A percentile compares a stretch with the other conserved stretches of the same genome.
Evolutionary conservation across 2,797 vertebrate genomes (phyloP).

Genomic region (Pseudomugil gertrudae): DNA sequence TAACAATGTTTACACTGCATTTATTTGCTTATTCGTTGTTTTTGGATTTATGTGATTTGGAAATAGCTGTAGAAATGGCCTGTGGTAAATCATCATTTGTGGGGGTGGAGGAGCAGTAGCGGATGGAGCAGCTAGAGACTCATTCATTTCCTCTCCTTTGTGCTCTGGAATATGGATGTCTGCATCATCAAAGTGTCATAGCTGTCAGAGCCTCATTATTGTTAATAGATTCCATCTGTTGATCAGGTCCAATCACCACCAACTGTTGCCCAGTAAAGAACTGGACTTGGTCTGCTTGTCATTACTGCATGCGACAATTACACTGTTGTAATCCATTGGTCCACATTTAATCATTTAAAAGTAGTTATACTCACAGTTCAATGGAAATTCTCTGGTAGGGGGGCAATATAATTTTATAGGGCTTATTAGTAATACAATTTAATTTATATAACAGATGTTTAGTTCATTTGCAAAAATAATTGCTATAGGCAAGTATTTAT

Average conservation of each 20-base stretch:
- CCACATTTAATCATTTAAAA: conserved; percentile 42
- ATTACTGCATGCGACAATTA: conserved; percentile 45
- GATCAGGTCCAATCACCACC: conserved; percentile 67
- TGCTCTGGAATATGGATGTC: conserved; percentile 77
- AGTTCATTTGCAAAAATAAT: background rate
- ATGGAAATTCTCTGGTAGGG: conserved; percentile 32
- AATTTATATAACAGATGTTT: conserved; percentile 40
- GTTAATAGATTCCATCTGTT: conserved; percentile 80
- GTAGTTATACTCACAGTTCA: conserved; percentile 30
- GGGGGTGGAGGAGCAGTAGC: conserved; percentile 68
- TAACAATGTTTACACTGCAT: conserved; percentile 55
- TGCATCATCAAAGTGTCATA: conserved; percentile 81
- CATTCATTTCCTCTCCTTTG: conserved; percentile 81
- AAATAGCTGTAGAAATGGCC: conserved; percentile 69
- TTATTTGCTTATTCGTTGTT: conserved; percentile 61
- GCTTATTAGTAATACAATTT: conserved; percentile 12
- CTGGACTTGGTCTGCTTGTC: conserved; percentile 59
- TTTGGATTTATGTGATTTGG: conserved; percentile 65
- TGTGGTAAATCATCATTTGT: conserved; percentile 75
- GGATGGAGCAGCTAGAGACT: conserved; percentile 64
- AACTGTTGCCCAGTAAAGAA: conserved; percentile 67
- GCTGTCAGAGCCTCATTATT: conserved; percentile 78
- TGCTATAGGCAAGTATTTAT: background rate
- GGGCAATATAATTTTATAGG: conserved; percentile 31
- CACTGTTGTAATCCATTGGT: conserved; percentile 33